Evolutionary conservation across 2,113 vertebrate species (phyloP), one percentile per base, ranked within the genome.

Genomic region (Lycocorax pyrrhopterus): DNA sequence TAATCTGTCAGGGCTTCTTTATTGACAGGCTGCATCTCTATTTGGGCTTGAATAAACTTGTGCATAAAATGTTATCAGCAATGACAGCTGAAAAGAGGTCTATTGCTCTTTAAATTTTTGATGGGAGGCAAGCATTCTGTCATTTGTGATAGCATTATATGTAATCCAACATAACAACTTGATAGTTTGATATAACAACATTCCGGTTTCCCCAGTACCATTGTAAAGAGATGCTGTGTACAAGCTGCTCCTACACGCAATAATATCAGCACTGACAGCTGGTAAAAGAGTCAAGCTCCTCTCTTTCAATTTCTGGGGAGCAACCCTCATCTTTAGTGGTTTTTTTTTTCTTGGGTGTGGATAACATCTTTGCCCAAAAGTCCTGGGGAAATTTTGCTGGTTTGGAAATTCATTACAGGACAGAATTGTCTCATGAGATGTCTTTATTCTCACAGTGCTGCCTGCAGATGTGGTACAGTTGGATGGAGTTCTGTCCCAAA

Each of bases 31-130:
- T 93, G 84, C 80, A 71, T 96, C 96, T 97, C 93, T 84, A 78
- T 96, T 92, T 77, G 72, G 84, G 84, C 85, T 66, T 92, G 84
- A 90, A 95, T 77, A 85, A 97, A 95, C 89, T 96, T 46, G 68
- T 94, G 94, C 91, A 94, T 95, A 93, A 97, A 96, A 94, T 35
- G 90, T 81, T 96, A 96, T 90, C 89, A 93, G 93, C 87, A 74
- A 60, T 87, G 91, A 96, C 91, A 91, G 84, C 79, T 94, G 95
- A 93, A 95, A 96, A 94, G 81, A 91, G 85, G 79, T 87, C 67
- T 96, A 88, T 88, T 94, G 96, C 88, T 96, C 95, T 97, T 96
- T 93, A 96, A 96, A 97, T 94, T 97, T 97, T 93, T 97, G 94
- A 92, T 85, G 85, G 95, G 81, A 97, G 84, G 86, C 74, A 92